These are phyloP conservation scores for Zaprionus lachaisei DNA, from an alignment of 1,140 invertebrate genomes.

Conservation along the genomic window DNA sequence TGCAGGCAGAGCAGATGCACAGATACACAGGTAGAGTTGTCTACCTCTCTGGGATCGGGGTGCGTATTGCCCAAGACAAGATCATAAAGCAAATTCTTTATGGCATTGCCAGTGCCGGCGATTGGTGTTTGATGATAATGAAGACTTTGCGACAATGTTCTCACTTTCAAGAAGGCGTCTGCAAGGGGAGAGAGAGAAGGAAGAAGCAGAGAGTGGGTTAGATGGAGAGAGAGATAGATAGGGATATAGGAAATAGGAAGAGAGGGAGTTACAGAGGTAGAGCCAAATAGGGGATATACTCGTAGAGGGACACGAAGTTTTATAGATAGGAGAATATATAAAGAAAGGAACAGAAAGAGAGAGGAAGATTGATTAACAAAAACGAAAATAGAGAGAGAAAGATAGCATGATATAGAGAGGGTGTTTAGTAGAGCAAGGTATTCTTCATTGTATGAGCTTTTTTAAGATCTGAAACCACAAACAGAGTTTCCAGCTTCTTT, in stretches of 20 bases:
- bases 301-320: background rate
- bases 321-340: background rate
- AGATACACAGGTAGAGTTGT: background rate
- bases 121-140: constrained; percentile 15
- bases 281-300: too few relatives aligned
- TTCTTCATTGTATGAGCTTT: too few relatives aligned
- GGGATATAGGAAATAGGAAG: background rate
- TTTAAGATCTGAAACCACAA: too few relatives aligned
- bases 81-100: constrained; percentile 13
- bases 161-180: constrained; percentile 8
- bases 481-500: too few relatives aligned
- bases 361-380: background rate
- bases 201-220: background rate
- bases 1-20: background rate
- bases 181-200: background rate
- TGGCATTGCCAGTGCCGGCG: background rate
- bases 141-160: constrained; percentile 11
- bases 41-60: background rate
- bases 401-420: background rate
- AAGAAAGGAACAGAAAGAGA: background rate
- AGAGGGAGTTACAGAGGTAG: background rate
- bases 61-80: background rate
- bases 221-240: background rate
- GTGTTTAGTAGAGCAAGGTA: too few relatives aligned
- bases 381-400: too few relatives aligned